Evolutionary conservation across 1,140 invertebrate species (phyloP), one percentile per base, ranked within the genome.

Genomic region (Parapsyche elsis): DNA sequence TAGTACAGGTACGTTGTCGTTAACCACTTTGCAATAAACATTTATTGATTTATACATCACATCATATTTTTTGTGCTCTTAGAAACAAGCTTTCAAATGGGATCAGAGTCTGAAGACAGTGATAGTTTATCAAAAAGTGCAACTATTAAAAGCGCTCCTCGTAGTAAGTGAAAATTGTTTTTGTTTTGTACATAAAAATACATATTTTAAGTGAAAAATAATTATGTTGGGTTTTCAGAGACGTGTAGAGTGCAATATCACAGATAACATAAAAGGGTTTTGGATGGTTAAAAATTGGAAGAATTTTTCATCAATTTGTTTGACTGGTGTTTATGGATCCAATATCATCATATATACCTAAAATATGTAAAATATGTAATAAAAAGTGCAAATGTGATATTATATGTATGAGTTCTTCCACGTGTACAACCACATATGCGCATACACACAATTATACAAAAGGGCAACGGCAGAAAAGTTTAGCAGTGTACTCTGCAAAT

Each of bases 31-130:
- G 30, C 30, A 38, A n/a, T n/a, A n/a, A n/a, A n/a, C n/a, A n/a
- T n/a, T n/a, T n/a, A n/a, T n/a, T n/a, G n/a, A n/a, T n/a, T n/a
- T n/a, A n/a, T n/a, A n/a, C n/a, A n/a, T 38, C 1, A 38, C 1
- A 38, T 38, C 30, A 7, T 38, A 38, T 38, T 4, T 4, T 38
- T 38, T 71, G 26, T 16, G 10, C 4, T 53, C 80, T 88, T 86
- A 89, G 88, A 89, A 85, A 89, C 88, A 26, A 89, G 88, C 83
- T 89, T 89, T 78, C 88, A 89, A 86, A 86, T 87, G 87, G 84
- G 87, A 73, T 89, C 88, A 2, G 88, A 89, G 64, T 89, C 88
- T 16, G 88, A 89, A 84, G 88, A 89, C 57, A 89, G 88, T 79
- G 88, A 89, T 74, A 88, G 87, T 71, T 85, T 89, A 44, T 88